Evolutionary conservation across 1,140 invertebrate genomes (phyloP), one percentile per base, ranked within the genome.

Genomic region (Zaprionus camerounensis): DNA sequence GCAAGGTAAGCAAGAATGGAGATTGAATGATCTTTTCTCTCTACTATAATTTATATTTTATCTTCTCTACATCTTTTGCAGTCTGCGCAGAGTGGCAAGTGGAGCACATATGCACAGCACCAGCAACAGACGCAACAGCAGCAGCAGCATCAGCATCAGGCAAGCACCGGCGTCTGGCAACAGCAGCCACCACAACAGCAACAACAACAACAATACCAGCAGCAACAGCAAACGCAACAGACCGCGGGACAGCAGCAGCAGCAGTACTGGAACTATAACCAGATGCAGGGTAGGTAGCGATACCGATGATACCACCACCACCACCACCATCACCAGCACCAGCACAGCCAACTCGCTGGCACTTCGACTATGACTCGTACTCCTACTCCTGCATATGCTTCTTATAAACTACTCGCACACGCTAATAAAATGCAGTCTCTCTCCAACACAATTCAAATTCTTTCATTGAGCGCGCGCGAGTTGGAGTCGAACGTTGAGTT

Each of bases 211-310:
- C 61, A 76, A 71, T 71, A 87, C 68, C 78, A 81, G 41, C 72
- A 86, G 20, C 66, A 71, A 41, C 85, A 91, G 38, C 80, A 90
- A 44, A 81, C 88, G 57, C 88, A 83, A 69, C 66, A 76, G 59
- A 71, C 71, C 67, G 72, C 77, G 20, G 79, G 82, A 34, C 87
- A 92, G 62, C 91, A 91, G 70, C 88, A 87, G 81, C 88, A 87
- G 81, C 87, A 81, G 68, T 92, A 92, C 38, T 92, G 90, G 86
- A 80, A 76, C 64, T 92, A 92, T 61, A 85, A 91, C 66, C 81
- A 91, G 63, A 91, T 88, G 86, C 91, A 91, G 73, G 86, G 91
- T 92, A 71, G 53, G 71, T 72, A 76, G 17, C 57, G 28, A 49
- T 72, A 76, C 15, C 57, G 28, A 49, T 46, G 41, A 46, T 46